Base-by-base conservation (phyloP, 2,888 invertebrate species). In the Metopia argyrocephala region DNA sequence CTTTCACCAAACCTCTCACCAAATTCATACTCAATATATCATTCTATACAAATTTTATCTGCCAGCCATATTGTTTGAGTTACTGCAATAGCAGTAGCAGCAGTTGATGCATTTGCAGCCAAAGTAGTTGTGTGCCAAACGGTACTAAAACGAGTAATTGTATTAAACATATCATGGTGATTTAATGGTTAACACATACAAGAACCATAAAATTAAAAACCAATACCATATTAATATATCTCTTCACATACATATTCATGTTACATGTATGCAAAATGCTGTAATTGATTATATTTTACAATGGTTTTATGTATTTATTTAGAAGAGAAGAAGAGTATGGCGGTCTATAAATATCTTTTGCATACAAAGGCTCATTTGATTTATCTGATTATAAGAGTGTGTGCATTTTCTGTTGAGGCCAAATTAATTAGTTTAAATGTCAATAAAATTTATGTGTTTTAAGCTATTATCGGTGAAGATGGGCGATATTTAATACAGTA, bases 401-500 rank as follows among this genome's bases (percentile, higher is more conserved):
- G 62, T 56, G 70, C 74, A 81, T 57, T 78, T 81, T 78, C 61
- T 57, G 74, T 48, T 70, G 56, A 78, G 81, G 74, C 66, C 78
- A 81, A 75, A 81, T 81, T 81, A 81, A 81, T 81, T 81, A 75
- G 78, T 78, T 81, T 69, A 61, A 81, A 70, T 81, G 69, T 59
- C 65, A 74, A 59, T 65, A 59, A 62, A 71, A 62, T 57, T 23
- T 62, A 38, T 71, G 70, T 59, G 27, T 57, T 28, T 59, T 20
- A 38, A 56, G 27, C 27, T 6, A 27, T n/a, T 54, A 23, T 48
- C 56, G 25, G 18, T 38, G 25, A 15, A 6, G 7, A 56, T 56
- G 28, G 28, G n/a, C 18, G 2, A n/a, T 18, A 28, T 38, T n/a
- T n/a, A n/a, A n/a, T n/a, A n/a, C n/a, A n/a, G n/a, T n/a, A n/a